These are phyloP conservation scores for Phaethornis superciliosus DNA, from an alignment of 2,113 vertebrate genomes.

Conservation along the genomic window DNA sequence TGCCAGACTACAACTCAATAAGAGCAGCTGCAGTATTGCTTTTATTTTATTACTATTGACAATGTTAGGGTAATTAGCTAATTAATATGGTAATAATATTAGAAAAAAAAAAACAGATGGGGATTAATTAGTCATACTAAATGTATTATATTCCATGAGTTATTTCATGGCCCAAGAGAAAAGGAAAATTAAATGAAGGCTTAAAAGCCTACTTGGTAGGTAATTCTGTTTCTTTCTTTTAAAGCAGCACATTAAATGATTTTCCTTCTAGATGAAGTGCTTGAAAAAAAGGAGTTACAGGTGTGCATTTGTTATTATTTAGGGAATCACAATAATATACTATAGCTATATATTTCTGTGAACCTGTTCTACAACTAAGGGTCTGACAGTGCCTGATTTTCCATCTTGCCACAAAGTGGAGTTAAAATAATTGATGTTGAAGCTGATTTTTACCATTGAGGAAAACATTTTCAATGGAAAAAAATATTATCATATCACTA, in stretches of 20 bases:
- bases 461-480: conserved; percentile 9
- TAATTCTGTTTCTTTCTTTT: background rate
- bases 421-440: conserved; percentile 8
- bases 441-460: background rate
- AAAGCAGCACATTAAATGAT: background rate
- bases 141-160: conserved; percentile 57
- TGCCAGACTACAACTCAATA: background rate
- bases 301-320: background rate
- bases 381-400: background rate
- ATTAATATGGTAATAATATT: conserved; percentile 73
- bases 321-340: background rate
- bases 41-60: conserved; percentile 48
- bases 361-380: background rate
- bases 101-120: conserved; percentile 56
- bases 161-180: conserved; percentile 61
- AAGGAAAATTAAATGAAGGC: conserved; percentile 31
- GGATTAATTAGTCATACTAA: conserved; percentile 70
- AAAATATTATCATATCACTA: background rate
- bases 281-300: background rate
- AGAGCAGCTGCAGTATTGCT: background rate
- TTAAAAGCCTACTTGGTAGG: conserved; percentile 41
- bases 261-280: background rate
- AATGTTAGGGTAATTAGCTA: conserved; percentile 62
- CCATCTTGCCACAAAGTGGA: background rate
- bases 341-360: background rate